Conservation (phyloP, 2,113 vertebrate species). For the Micronycteris hirsuta region DNA sequence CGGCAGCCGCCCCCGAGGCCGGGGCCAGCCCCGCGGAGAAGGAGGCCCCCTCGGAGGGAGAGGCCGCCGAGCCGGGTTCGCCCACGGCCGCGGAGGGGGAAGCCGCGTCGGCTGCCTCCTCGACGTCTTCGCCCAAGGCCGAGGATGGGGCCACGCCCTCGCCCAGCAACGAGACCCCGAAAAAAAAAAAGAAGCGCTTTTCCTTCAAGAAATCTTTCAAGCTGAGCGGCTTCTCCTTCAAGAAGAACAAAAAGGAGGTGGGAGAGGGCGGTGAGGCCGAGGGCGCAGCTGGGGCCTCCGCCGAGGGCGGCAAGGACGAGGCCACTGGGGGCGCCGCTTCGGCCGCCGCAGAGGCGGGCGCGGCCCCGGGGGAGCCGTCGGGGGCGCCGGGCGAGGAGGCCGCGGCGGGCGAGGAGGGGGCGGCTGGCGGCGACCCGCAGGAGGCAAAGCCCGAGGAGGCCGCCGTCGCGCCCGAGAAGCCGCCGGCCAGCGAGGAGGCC, state of each 20-base stretch:
- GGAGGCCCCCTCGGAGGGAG: slow-evolving; percentile 75
- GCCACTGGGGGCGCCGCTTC: slow-evolving; percentile 81
- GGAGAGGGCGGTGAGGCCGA: slow-evolving; percentile 86
- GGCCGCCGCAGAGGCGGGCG: slow-evolving; percentile 72
- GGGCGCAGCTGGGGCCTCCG: slow-evolving; percentile 71
- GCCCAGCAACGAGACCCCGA: slow-evolving; percentile 91
- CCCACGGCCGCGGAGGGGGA: slow-evolving; percentile 86
- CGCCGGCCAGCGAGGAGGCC: slow-evolving; percentile 45
- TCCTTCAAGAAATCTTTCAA: slow-evolving; percentile 99
- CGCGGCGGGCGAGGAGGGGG: slow-evolving; percentile 78
- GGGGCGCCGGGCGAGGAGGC: slow-evolving; percentile 79
- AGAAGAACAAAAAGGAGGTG: slow-evolving; percentile 95
- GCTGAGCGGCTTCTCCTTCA: slow-evolving; percentile 96
- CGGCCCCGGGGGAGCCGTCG: slow-evolving; percentile 64
- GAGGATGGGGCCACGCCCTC: slow-evolving; percentile 85
- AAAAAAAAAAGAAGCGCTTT: slow-evolving; percentile 98
- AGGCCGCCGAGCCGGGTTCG: slow-evolving; percentile 84
- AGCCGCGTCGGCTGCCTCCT: slow-evolving; percentile 65
- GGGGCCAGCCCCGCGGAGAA: slow-evolving; percentile 72
- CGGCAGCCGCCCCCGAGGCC: slow-evolving; percentile 84
- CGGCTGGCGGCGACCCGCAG: slow-evolving; percentile 78
- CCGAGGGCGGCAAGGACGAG: slow-evolving; percentile 67
- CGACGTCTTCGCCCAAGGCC: slow-evolving; percentile 80
- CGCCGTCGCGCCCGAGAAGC: slow-evolving; percentile 70
- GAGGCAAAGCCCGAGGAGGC: slow-evolving; percentile 77